Base-by-base conservation (phyloP, 2,888 invertebrate species). In the Xestia rhomboidea region DNA sequence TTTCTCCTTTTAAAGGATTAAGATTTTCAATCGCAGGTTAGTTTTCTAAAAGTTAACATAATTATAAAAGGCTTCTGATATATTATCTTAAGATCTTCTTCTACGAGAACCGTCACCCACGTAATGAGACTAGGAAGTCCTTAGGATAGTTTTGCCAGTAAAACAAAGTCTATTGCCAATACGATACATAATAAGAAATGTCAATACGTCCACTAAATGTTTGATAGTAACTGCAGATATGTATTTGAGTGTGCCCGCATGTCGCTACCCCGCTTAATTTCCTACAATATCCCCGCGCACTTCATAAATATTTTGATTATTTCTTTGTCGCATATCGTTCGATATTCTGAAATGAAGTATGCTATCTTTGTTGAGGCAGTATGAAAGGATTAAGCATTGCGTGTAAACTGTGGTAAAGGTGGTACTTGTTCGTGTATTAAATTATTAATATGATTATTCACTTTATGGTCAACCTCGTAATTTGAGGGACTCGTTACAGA, bases 221-320 rank as follows among this genome's bases (percentile, higher is more conserved):
- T 94, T 92, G 95, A 95, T 96, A 94, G 93, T 91, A 91, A 92
- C 91, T 92, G 91, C 91, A 94, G 95, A 95, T 95, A 62, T 41
- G 8, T 94, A 90, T 92, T 91, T 92, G 93, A 94, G 92, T 93
- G 93, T 91, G 91, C 95, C 95, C 95, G 95, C 95, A 95, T 95
- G 92, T 93, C 88, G 90, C 92, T 90, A 89, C 89, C 88, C 87
- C 85, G 89, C 93, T 92, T 94, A 93, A 94, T 95, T 93, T 92
- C 87, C 91, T 91, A 90, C 90, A 92, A 91, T 92, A 92, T 92
- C 91, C 82, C 77, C 81, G 70, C 57, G 34, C 72, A 75, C 46
- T 86, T 90, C 91, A 93, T 93, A 91, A 91, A 93, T 91, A 90
- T 91, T 92, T 89, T 92, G 92, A 93, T 93, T 92, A 88, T 88